phyloP scores from a whole-genome alignment of 2,797 vertebrate species.

The Tauraco hartlaubi region DNA sequence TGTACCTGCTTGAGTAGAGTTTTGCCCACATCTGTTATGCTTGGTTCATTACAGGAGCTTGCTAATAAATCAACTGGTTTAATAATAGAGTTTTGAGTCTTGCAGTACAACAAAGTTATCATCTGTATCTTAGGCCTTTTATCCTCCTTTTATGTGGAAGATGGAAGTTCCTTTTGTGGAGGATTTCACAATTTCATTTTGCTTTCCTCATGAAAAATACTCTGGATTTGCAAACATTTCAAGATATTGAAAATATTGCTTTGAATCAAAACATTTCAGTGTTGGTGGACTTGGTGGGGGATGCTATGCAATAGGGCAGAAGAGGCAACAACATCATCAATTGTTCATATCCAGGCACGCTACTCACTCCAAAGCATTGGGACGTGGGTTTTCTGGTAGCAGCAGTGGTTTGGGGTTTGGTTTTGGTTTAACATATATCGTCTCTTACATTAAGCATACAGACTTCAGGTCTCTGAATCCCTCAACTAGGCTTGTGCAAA shows the following conservation, averaged over 20 bases:
- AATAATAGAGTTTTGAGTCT: constrained; percentile 29
- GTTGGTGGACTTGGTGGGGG: background rate
- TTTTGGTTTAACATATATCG: background rate
- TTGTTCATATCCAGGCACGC: background rate
- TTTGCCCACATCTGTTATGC: constrained; percentile 27
- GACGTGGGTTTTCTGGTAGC: background rate
- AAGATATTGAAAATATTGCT: background rate
- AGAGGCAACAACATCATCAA: background rate
- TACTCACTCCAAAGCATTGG: background rate
- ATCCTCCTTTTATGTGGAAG: constrained; percentile 33
- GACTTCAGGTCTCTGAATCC: background rate
- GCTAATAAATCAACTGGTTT: constrained; percentile 47
- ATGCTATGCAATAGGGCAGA: background rate
- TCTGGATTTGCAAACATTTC: background rate
- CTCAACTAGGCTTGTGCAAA: background rate
- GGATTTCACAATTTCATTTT: constrained; percentile 3
- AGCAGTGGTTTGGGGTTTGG: fast-evolving
- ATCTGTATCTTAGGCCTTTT: constrained; percentile 21
- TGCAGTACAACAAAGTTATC: constrained; percentile 15
- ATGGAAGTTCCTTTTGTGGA: background rate
- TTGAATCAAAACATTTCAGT: background rate
- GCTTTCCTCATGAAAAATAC: background rate
- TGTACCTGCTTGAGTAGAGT: background rate
- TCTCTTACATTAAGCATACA: background rate
- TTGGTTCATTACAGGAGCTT: constrained; percentile 26